Percentiles rank a stretch among this genome's conserved stretches.
Conservation (phyloP, 2,797 vertebrate genomes). For the Pyrocephalus nanus region DNA sequence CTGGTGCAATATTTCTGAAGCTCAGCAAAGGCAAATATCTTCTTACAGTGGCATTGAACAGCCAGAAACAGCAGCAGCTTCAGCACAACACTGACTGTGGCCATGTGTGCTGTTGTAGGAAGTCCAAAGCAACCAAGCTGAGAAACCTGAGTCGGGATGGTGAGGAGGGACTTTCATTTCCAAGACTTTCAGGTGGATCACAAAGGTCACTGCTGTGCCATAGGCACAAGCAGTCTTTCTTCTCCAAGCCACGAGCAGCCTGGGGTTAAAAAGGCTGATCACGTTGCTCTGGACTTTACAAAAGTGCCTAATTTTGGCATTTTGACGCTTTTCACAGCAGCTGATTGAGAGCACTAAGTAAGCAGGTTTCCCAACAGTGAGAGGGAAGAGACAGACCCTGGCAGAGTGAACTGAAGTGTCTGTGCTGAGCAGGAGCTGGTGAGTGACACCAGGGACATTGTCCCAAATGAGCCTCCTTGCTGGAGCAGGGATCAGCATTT, state of each 20-base stretch:
- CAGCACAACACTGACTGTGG: not conserved
- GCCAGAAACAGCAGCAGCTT: not conserved
- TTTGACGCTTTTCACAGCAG: not conserved
- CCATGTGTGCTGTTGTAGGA: not conserved
- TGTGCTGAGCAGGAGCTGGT: not conserved
- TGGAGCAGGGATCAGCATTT: not conserved
- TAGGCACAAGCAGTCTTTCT: not conserved
- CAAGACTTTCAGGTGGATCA: not conserved
- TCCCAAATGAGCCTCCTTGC: not conserved
- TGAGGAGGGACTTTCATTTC: not conserved
- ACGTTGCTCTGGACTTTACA: not conserved
- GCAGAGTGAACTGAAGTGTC: accelerated
- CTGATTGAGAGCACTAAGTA: not conserved
- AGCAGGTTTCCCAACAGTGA: not conserved
- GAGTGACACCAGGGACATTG: not conserved
- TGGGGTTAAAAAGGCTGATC: not conserved
- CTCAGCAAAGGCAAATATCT: not conserved
- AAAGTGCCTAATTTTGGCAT: not conserved
- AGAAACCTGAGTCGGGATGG: not conserved
- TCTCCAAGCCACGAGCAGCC: not conserved
- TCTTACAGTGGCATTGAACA: not conserved
- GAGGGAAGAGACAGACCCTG: not conserved
- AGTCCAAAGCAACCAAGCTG: not conserved
- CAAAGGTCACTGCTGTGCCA: not conserved
- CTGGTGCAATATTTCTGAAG: not conserved